Evolutionary conservation across 2,797 vertebrate species (phyloP).

Genomic region (Spinus olivaceus): DNA sequence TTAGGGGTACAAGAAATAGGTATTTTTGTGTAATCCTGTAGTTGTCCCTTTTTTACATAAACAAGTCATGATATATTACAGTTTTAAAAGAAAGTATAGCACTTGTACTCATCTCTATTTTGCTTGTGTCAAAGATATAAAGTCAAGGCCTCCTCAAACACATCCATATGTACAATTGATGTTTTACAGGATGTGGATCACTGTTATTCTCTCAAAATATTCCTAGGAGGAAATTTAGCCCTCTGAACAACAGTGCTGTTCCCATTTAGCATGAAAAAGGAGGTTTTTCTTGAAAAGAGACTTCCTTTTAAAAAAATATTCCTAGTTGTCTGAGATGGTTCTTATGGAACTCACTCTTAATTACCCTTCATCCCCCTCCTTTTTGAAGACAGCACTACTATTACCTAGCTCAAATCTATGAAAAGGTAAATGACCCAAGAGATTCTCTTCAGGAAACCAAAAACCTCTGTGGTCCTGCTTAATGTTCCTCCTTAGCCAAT

Average conservation of each 20-base stretch:
- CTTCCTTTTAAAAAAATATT: not conserved
- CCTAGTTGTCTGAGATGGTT: not conserved
- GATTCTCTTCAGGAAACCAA: not conserved
- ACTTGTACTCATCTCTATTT: not conserved
- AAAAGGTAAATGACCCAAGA: not conserved
- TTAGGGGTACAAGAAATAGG: not conserved
- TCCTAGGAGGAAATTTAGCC: slow-evolving; percentile 2
- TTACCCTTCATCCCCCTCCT: not conserved
- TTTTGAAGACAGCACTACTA: not conserved
- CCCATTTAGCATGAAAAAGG: not conserved
- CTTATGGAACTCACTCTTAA: not conserved
- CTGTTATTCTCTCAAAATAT: not conserved
- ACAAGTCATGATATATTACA: not conserved
- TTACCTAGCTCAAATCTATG: not conserved
- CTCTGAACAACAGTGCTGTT: not conserved
- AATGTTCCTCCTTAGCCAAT: not conserved
- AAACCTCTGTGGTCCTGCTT: not conserved
- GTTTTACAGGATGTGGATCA: not conserved
- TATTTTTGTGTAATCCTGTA: not conserved
- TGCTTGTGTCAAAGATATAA: not conserved
- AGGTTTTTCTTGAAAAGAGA: not conserved
- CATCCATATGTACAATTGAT: not conserved
- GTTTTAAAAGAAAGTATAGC: not conserved
- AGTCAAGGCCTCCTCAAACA: slow-evolving; percentile 4
- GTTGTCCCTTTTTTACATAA: not conserved